A percentile compares a stretch with the other conserved stretches of the same genome.
phyloP scores from a whole-genome alignment of 2,113 vertebrate species.

The Sceloporus undulatus region DNA sequence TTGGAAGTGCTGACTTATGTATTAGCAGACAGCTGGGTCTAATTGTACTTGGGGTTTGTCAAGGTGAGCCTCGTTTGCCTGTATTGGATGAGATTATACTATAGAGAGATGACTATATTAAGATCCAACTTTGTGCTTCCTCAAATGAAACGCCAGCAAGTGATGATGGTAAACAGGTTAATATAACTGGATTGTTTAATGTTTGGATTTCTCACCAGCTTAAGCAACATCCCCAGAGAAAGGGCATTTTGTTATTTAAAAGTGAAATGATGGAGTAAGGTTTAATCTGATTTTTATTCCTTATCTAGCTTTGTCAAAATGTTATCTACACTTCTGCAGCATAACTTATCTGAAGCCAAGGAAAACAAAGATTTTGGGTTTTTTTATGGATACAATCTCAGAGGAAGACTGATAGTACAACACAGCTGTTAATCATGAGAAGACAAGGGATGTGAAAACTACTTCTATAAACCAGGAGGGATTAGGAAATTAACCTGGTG shows the following conservation, averaged over 20 bases:
- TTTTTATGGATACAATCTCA: conserved; percentile 24
- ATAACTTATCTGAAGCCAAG: not conserved
- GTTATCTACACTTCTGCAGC: conserved; percentile 7
- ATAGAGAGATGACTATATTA: too few relatives aligned
- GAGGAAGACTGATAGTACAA: not conserved
- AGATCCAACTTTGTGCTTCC: not conserved
- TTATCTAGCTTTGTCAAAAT: conserved; percentile 15
- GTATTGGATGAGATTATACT: not conserved
- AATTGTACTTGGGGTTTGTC: not conserved
- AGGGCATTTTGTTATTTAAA: not conserved
- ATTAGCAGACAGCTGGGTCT: not conserved
- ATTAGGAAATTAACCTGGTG: not conserved
- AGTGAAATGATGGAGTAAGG: conserved; percentile 23
- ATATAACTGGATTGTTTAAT: not conserved
- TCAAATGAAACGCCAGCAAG: not conserved
- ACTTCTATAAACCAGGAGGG: not conserved
- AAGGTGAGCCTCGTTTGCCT: not conserved
- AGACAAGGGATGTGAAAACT: conserved; percentile 15
- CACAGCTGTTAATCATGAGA: conserved; percentile 13
- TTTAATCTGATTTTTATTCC: conserved; percentile 43
- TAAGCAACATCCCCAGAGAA: conserved; percentile 1
- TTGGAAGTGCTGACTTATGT: not conserved
- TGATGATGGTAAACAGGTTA: conserved; percentile 6
- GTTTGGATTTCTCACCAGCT: not conserved
- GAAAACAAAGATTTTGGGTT: not conserved